Conservation (phyloP, 2,113 vertebrate species). For the Ctenomys sociabilis region DNA sequence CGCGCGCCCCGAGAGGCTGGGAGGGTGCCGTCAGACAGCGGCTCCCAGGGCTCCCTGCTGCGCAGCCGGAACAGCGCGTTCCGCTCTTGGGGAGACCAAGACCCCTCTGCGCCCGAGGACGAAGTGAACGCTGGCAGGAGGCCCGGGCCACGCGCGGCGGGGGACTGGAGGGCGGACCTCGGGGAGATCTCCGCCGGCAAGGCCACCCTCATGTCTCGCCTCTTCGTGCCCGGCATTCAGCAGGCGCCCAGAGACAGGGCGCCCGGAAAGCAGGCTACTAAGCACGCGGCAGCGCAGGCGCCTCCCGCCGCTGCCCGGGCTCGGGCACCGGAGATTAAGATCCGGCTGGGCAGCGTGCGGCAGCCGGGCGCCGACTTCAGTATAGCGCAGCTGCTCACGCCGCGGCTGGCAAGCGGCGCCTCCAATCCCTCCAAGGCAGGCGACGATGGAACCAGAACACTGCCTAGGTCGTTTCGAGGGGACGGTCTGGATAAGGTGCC, state of each 20-base stretch:
- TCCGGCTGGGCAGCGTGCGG: constrained; percentile 89
- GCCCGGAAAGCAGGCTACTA: constrained; percentile 81
- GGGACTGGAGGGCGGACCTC: constrained; percentile 85
- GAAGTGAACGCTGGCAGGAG: constrained; percentile 81
- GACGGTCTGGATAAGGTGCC: constrained; percentile 93
- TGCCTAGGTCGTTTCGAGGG: constrained; percentile 83
- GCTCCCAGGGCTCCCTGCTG: constrained; percentile 88
- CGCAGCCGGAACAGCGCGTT: constrained; percentile 98
- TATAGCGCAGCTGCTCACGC: constrained; percentile 91
- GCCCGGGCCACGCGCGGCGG: constrained; percentile 75
- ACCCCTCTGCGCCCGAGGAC: constrained; percentile 88
- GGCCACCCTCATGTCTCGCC: constrained; percentile 94
- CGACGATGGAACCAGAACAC: constrained; percentile 85
- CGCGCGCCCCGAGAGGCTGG: constrained; percentile 83
- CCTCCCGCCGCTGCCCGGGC: constrained; percentile 78
- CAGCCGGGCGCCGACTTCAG: constrained; percentile 87
- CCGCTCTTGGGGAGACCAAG: constrained; percentile 95
- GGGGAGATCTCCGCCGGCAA: constrained; percentile 85
- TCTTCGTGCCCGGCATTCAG: constrained; percentile 96
- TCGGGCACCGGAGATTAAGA: constrained; percentile 94
- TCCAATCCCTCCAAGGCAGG: constrained; percentile 79
- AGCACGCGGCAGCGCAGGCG: constrained; percentile 77
- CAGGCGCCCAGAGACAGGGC: constrained; percentile 86
- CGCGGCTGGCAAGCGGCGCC: constrained; percentile 82
- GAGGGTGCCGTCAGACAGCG: background rate